Percentiles rank a stretch among this genome's conserved stretches.
Evolutionary conservation across 2,797 vertebrate genomes (phyloP).

Genomic region (Sebastes aleutianus): DNA sequence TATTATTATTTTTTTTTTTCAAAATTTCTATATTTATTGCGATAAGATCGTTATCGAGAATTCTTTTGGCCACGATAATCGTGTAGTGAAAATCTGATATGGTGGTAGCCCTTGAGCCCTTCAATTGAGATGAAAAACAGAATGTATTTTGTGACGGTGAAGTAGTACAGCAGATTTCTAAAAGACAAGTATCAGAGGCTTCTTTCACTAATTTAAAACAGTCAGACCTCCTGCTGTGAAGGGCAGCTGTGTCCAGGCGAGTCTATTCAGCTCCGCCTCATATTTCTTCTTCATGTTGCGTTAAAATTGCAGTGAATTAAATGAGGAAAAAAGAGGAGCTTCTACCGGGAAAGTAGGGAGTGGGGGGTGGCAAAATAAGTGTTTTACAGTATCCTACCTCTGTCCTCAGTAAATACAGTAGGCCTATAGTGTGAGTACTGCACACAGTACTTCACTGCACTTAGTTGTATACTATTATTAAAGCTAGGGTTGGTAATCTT

Average conservation of each 20-base stretch:
- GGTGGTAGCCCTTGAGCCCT: too few relatives aligned
- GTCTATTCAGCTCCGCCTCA: constrained; percentile 41
- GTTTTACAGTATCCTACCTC: not conserved
- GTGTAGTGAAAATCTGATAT: not conserved
- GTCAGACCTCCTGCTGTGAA: constrained; percentile 43
- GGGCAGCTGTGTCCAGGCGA: constrained; percentile 47
- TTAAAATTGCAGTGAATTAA: constrained; percentile 38
- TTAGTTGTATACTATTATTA: not conserved
- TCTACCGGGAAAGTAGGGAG: not conserved
- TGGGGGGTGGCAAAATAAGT: not conserved
- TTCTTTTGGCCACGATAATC: not conserved
- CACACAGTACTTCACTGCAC: not conserved
- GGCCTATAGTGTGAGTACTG: too few relatives aligned
- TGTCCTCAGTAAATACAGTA: not conserved
- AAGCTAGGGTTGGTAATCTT: too few relatives aligned
- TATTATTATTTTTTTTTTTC: too few relatives aligned
- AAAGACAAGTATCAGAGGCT: constrained; percentile 3
- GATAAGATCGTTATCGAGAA: not conserved
- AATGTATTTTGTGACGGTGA: not conserved
- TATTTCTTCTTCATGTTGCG: constrained; percentile 48
- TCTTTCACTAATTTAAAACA: constrained; percentile 39
- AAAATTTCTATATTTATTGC: too few relatives aligned
- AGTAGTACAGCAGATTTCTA: not conserved
- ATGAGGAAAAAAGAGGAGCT: constrained; percentile 22
- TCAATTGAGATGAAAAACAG: not conserved